A percentile compares a stretch with the other conserved stretches of the same genome.
These are phyloP conservation scores for Ophion slaviceki DNA, from an alignment of 2,888 invertebrate species.

Conservation along the genomic window DNA sequence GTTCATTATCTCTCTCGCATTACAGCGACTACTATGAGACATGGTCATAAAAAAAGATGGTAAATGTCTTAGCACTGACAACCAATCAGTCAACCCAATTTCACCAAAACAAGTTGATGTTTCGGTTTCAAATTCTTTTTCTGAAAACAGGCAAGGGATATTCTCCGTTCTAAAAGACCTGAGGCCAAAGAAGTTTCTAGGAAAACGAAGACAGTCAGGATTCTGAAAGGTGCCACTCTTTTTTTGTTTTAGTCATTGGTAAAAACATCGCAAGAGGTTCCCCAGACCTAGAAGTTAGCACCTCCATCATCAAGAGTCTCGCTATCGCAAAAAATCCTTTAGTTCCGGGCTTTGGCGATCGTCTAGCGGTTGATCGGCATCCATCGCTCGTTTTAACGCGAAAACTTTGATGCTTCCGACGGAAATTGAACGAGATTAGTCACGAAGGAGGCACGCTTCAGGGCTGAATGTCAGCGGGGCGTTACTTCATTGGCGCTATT, in stretches of 20 bases:
- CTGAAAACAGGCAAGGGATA: no score
- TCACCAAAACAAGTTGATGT: no score
- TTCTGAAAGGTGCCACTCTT: not conserved
- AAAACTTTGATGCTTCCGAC: slow-evolving; percentile 74
- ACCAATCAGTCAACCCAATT: no score
- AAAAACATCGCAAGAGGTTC: not conserved
- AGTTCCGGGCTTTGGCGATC: slow-evolving; percentile 11
- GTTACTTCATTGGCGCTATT: slow-evolving; percentile 30
- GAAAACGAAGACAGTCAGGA: no score
- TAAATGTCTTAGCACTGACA: no score
- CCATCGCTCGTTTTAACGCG: slow-evolving; percentile 67
- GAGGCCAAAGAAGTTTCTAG: no score
- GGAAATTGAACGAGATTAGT: slow-evolving; percentile 72
- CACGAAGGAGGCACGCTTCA: slow-evolving; percentile 68
- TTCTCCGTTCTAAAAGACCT: no score
- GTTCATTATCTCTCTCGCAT: not conserved
- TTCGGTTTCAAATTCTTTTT: no score
- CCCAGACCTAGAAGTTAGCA: not conserved
- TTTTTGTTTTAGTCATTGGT: not conserved
- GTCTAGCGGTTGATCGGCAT: not conserved
- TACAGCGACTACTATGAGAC: no score
- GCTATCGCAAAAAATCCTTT: not conserved
- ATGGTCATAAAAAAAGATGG: no score
- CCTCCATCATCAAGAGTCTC: not conserved
- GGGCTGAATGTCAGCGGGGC: slow-evolving; percentile 64